Base-by-base conservation (phyloP, 1,140 invertebrate genomes). In the Caenorhabditis tropicalis region DNA sequence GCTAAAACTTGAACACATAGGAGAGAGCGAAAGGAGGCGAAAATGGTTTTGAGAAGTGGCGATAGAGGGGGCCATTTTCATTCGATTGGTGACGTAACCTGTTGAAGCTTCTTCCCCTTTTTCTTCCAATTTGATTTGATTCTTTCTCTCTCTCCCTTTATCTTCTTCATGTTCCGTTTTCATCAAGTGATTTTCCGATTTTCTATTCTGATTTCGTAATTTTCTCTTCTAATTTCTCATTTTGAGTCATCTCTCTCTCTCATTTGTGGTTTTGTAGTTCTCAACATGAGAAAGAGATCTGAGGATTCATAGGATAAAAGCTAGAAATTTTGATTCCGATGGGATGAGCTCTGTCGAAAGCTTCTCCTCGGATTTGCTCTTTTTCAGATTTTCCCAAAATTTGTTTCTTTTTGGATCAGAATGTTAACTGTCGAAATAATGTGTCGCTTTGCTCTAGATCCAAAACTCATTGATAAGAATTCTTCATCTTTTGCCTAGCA, bases 1-100 rank as follows among this genome's bases (percentile, higher is more conserved):
- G 10, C 36, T 43, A 74, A 74, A 74, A 74, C 65, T 74, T 74
- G 65, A 74, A 74, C 65, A 74, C 65, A 74, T 74, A 74, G 65
- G 36, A 74, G 12, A 24, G 10, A n/a, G n/a, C n/a, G n/a, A 21
- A 43, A 24, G 36, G 9, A 2, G 33, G 10, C 10, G 10, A 31
- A 27, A 27, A 43, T 39, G 36, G 65, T 43, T 24, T 24, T 36
- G 58, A n/a, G n/a, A n/a, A n/a, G n/a, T n/a, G n/a, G 58, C 19
- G 5, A n/a, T 51, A n/a, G 48, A n/a, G 2, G 5, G 65, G 65
- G 36, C 65, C 33, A 74, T 43, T 74, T 74, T 74, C 21, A 74
- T 74, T 74, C 65, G 65, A 27, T 31, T 60, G 58, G 58, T 74
- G 65, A 74, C 65, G 65, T 74, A 74, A 74, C 65, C 65, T 74